Percentiles rank a stretch among this genome's conserved stretches.
Evolutionary conservation across 2,113 vertebrate species (phyloP).

Genomic region (Corythoichthys haematopterus): DNA sequence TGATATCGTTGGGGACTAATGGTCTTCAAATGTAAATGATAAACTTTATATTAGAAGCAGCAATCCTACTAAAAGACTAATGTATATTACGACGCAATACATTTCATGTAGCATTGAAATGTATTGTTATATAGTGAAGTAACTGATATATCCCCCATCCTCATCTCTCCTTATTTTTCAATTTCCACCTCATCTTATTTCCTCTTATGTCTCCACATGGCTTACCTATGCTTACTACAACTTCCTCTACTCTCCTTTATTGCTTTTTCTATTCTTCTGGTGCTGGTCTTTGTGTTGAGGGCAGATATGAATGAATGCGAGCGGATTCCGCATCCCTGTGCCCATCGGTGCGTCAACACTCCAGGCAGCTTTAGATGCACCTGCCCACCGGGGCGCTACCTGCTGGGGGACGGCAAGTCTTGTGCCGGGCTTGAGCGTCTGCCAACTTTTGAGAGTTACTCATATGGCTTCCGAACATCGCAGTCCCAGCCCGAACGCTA

Average conservation of each 20-base stretch:
- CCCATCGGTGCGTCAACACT: conserved; percentile 88
- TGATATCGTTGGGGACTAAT: too few species aligned
- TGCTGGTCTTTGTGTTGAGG: conserved; percentile 70
- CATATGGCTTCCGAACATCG: conserved; percentile 79
- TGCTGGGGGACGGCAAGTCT: conserved; percentile 95
- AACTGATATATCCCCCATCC: conserved; percentile 64
- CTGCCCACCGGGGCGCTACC: conserved; percentile 86
- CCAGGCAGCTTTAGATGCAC: conserved; percentile 93
- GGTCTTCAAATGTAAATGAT: too few species aligned
- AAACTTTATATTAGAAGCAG: conserved; percentile 19
- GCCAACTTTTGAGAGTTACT: conserved; percentile 78
- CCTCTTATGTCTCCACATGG: conserved; percentile 11
- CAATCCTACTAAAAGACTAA: background rate
- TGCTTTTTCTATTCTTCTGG: conserved; percentile 36
- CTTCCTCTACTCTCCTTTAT: conserved; percentile 1
- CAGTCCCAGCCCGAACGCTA: conserved; percentile 78
- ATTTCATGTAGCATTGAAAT: conserved; percentile 56
- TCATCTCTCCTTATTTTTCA: conserved; percentile 27
- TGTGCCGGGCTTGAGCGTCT: conserved; percentile 92
- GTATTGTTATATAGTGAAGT: conserved; percentile 50
- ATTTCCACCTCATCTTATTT: background rate
- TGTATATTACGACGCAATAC: conserved; percentile 39
- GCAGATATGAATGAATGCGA: conserved; percentile 98
- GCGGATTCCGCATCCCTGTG: conserved; percentile 86
- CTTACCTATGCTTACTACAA: background rate